A percentile compares a stretch with the other conserved stretches of the same genome.
phyloP scores from a whole-genome alignment of 92 coral and sea anemone species.

The Zoanthus sansibaricus region DNA sequence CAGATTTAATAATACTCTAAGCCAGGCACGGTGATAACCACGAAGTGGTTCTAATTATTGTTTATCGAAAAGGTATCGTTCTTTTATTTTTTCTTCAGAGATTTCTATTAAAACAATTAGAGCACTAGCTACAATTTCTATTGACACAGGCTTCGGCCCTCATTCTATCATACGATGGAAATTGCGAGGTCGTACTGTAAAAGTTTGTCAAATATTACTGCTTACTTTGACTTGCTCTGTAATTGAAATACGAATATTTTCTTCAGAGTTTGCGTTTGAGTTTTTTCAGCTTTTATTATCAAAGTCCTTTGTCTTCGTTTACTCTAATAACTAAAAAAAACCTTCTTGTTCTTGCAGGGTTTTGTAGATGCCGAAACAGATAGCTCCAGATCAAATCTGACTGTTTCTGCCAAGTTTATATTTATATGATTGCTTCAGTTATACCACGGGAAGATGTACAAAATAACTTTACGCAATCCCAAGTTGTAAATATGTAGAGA shows the following conservation, averaged over 20 bases:
- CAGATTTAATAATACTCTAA: too few relatives aligned
- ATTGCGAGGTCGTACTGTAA: too few relatives aligned
- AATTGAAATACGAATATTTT: background rate
- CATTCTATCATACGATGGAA: background rate
- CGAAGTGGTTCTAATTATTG: too few relatives aligned
- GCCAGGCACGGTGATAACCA: too few relatives aligned
- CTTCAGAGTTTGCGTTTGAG: background rate
- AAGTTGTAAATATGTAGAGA: slow-evolving; percentile 45
- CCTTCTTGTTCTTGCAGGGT: slow-evolving; percentile 2
- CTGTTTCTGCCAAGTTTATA: background rate
- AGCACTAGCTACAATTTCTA: background rate
- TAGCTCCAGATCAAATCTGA: slow-evolving; percentile 43
- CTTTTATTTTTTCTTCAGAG: too few relatives aligned
- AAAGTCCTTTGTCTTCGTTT: background rate
- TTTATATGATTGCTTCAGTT: slow-evolving; percentile 37
- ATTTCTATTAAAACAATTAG: too few relatives aligned
- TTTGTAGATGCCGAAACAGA: slow-evolving; percentile 29
- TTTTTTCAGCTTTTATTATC: background rate
- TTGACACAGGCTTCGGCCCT: background rate
- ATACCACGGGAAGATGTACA: slow-evolving; percentile 15
- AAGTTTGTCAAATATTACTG: too few relatives aligned
- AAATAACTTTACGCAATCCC: slow-evolving; percentile 19
- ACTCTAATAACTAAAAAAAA: too few relatives aligned
- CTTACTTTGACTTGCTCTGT: too few relatives aligned
- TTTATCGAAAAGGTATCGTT: background rate